Conservation (phyloP, 2,113 vertebrate species). For the Chaetodon auriga region DNA sequence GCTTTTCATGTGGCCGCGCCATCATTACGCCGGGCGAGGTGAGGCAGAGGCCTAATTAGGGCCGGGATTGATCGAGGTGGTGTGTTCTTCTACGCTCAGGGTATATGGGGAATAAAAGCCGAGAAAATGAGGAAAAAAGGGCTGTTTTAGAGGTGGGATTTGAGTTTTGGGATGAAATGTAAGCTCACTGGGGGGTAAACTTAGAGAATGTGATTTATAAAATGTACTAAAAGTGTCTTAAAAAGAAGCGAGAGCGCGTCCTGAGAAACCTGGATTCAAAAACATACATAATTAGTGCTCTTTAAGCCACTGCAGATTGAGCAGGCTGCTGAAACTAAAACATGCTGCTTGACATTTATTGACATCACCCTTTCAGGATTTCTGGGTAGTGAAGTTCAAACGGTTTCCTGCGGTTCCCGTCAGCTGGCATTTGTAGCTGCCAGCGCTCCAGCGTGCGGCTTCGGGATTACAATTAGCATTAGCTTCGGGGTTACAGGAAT, state of each 20-base stretch:
- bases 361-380: conserved; percentile 3
- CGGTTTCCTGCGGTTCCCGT: not conserved
- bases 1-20: conserved; percentile 61
- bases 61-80: conserved; percentile 57
- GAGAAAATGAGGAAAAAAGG: conserved; percentile 2
- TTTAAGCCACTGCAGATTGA: not conserved
- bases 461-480: conserved; percentile 23
- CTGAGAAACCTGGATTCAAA: not conserved
- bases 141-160: not conserved
- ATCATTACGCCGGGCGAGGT: conserved; percentile 62
- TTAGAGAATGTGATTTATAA: too few relatives aligned
- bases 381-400: conserved; percentile 17
- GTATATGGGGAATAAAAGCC: not conserved
- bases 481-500: conserved; percentile 26
- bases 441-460: not conserved
- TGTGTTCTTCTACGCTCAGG: conserved; percentile 19
- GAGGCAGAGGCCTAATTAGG: conserved; percentile 66
- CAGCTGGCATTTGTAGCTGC: conserved; percentile 14
- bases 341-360: conserved; percentile 8
- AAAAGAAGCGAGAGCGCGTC: not conserved
- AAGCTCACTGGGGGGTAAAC: not conserved
- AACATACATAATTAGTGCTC: not conserved
- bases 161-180: not conserved
- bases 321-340: not conserved
- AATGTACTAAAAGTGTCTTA: not conserved